A percentile compares a stretch with the other conserved stretches of the same genome.
Evolutionary conservation across 2,113 vertebrate genomes (phyloP).

Genomic region (Boleophthalmus pectinirostris): DNA sequence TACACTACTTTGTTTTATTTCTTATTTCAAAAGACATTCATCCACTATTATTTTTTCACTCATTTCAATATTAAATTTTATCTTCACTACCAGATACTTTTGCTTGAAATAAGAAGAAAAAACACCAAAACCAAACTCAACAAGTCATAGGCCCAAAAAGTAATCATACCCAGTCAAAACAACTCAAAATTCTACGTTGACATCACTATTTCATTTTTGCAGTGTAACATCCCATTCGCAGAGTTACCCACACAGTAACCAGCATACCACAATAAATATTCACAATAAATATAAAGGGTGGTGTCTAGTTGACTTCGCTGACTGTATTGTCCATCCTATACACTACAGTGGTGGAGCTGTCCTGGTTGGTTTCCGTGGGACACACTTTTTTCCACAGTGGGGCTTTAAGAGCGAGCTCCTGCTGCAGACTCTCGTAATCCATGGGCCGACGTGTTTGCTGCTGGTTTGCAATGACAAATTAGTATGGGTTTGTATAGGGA

Average conservation of each 20-base stretch:
- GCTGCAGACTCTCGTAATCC: conserved; percentile 98
- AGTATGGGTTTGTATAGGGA: conserved; percentile 66
- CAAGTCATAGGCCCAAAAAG: background rate
- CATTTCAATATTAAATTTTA: too few species aligned
- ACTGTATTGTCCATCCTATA: conserved; percentile 94
- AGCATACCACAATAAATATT: conserved; percentile 63
- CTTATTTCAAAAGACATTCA: too few species aligned
- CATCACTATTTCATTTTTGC: background rate
- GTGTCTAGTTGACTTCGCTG: conserved; percentile 73
- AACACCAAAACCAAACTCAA: background rate
- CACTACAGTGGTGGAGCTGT: conserved; percentile 97
- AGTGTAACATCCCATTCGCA: conserved; percentile 12
- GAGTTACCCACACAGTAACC: conserved; percentile 18
- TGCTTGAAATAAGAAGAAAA: too few species aligned
- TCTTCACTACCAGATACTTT: too few species aligned
- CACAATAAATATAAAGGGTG: conserved; percentile 56
- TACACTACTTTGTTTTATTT: too few species aligned
- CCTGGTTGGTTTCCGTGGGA: conserved; percentile 89
- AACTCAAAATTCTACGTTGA: background rate
- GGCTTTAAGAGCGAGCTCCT: conserved; percentile 97
- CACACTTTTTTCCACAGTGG: conserved; percentile 97
- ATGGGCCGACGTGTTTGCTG: conserved; percentile 89
- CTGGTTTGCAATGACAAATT: conserved; percentile 91
- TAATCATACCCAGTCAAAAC: background rate
- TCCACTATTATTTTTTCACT: too few species aligned